Percentiles rank a stretch among this genome's conserved stretches.
phyloP scores from a whole-genome alignment of 1,140 invertebrate genomes.

The Homarus americanus region DNA sequence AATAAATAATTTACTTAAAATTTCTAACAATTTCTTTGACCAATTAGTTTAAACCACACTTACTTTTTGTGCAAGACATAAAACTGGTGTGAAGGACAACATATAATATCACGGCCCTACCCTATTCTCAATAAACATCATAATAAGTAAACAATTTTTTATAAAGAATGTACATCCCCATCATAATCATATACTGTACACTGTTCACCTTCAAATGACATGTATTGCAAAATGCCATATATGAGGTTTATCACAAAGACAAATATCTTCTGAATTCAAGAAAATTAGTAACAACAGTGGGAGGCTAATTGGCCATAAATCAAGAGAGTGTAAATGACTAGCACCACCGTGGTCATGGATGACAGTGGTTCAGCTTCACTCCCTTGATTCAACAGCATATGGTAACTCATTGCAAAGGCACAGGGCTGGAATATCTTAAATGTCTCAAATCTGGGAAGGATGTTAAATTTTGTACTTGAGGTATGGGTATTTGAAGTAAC shows the following conservation, averaged over 20 bases:
- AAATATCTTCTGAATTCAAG: background rate
- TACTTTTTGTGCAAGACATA: background rate
- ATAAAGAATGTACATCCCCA: background rate
- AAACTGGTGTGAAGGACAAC: background rate
- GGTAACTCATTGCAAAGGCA: background rate
- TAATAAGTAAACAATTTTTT: background rate
- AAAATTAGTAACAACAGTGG: background rate
- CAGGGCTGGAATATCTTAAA: background rate
- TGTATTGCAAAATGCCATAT: background rate
- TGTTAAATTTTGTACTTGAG: background rate
- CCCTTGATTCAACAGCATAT: background rate
- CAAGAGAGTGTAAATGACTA: background rate
- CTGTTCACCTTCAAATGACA: background rate
- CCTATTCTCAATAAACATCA: background rate
- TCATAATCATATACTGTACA: background rate
- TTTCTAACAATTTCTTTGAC: background rate
- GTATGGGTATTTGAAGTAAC: background rate
- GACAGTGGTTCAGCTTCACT: conserved; percentile 2
- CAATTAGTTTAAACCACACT: background rate
- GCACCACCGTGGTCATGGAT: background rate
- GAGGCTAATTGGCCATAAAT: background rate
- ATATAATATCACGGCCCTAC: background rate
- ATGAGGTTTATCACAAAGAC: background rate
- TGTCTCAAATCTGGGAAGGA: background rate
- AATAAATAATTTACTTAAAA: background rate